These are phyloP conservation scores for Colletes gigas DNA, from an alignment of 1,140 invertebrate species.

Conservation along the genomic window DNA sequence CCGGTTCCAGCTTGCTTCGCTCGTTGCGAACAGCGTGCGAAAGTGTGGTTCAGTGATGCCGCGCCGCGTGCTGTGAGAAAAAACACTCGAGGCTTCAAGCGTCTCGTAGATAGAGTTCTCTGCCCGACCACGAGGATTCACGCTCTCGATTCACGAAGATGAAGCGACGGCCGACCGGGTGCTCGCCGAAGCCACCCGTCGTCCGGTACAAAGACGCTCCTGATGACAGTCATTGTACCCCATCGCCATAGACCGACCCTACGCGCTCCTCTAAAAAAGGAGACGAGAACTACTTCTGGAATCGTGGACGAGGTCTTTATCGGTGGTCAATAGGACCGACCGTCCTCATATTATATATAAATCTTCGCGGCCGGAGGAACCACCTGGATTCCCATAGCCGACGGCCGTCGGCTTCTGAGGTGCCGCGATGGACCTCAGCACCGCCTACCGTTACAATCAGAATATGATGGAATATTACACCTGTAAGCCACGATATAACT, in stretches of 20 bases:
- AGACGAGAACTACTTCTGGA: constrained; percentile 54
- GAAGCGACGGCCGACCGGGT: constrained; percentile 69
- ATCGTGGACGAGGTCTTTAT: constrained; percentile 65
- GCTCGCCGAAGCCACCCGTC: constrained; percentile 71
- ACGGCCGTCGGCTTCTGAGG: constrained; percentile 72
- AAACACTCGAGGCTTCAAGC: background rate
- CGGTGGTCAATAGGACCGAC: constrained; percentile 62
- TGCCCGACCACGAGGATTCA: constrained; percentile 10
- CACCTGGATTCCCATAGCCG: constrained; percentile 75
- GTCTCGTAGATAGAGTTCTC: constrained; percentile 18
- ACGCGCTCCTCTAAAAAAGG: constrained; percentile 51
- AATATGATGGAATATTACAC: constrained; percentile 99
- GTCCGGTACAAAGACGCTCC: constrained; percentile 73
- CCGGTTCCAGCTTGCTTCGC: background rate
- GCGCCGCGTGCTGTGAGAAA: constrained; percentile 45
- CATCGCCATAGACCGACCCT: constrained; percentile 63
- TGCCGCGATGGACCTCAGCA: constrained; percentile 91
- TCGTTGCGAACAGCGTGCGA: constrained; percentile 16
- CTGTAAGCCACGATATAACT: constrained; percentile 86
- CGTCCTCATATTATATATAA: constrained; percentile 16
- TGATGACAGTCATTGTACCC: constrained; percentile 76
- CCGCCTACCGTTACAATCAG: constrained; percentile 97
- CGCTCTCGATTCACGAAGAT: constrained; percentile 55
- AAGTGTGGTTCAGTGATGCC: constrained; percentile 37
- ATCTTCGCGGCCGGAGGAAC: constrained; percentile 40